A percentile compares a stretch with the other conserved stretches of the same genome.
Conservation (phyloP, 2,797 vertebrate genomes). For the Cryptoblepharus egeriae region DNA sequence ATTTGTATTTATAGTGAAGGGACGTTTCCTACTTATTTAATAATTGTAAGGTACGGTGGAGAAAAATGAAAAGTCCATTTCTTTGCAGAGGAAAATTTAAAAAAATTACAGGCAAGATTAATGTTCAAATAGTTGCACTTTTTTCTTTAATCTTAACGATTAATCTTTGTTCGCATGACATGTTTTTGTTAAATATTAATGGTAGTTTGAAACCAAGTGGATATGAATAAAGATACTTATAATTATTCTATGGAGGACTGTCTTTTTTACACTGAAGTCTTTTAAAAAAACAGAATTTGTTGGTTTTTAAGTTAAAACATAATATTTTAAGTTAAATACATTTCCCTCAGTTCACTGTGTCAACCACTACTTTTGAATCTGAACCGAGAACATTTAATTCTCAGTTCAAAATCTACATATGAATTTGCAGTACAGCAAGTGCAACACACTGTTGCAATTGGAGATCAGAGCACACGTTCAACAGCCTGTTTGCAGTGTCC, state of each 20-base stretch:
- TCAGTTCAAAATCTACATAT: not conserved
- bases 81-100: not conserved
- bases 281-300: fast-evolving
- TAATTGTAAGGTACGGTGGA: slow-evolving; percentile 33
- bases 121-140: slow-evolving; percentile 58
- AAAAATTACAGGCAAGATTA: slow-evolving; percentile 38
- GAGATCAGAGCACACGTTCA: not conserved
- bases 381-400: not conserved
- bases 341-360: not conserved
- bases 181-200: slow-evolving; percentile 74
- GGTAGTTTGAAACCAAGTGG: slow-evolving; percentile 76
- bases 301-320: not conserved
- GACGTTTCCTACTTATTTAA: slow-evolving; percentile 45
- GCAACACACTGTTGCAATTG: not conserved
- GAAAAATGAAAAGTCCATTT: slow-evolving; percentile 30
- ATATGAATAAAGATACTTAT: slow-evolving; percentile 77
- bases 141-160: slow-evolving; percentile 48
- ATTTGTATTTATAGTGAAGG: slow-evolving; percentile 44
- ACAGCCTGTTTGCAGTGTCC: not conserved
- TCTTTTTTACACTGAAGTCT: not conserved
- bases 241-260: slow-evolving; percentile 38
- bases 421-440: not conserved
- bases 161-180: slow-evolving; percentile 75
- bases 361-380: not conserved
- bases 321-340: not conserved